Conservation (phyloP, 2,797 vertebrate species). For the Nannoperca australis region DNA sequence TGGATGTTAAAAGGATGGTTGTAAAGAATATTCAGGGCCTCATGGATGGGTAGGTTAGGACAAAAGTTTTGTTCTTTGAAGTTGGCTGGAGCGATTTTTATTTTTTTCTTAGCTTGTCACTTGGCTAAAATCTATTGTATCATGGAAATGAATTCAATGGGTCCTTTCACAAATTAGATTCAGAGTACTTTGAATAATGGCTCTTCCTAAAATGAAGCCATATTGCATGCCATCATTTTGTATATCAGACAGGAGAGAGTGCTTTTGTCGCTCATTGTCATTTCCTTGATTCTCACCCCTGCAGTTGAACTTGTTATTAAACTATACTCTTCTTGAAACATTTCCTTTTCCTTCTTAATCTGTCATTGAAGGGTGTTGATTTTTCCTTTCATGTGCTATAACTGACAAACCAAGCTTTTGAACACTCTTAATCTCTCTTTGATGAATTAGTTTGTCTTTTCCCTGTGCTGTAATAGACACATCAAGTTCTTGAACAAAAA, state of each 20-base stretch:
- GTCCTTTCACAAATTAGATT: constrained; percentile 54
- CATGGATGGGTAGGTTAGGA: constrained; percentile 40
- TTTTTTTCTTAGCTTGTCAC: constrained; percentile 33
- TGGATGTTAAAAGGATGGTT: constrained; percentile 73
- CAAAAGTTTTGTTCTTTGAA: constrained; percentile 55
- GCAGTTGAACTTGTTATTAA: constrained; percentile 73
- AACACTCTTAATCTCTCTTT: constrained; percentile 67
- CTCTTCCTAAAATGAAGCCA: constrained; percentile 51
- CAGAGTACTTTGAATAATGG: constrained; percentile 57
- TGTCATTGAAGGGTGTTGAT: constrained; percentile 70
- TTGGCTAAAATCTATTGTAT: constrained; percentile 45
- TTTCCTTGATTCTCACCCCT: constrained; percentile 60
- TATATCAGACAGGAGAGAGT: constrained; percentile 47
- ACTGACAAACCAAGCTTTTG: constrained; percentile 68
- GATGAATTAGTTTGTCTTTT: constrained; percentile 69
- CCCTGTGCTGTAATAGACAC: constrained; percentile 61
- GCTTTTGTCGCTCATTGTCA: constrained; percentile 64
- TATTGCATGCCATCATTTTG: constrained; percentile 52
- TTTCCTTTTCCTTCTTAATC: constrained; percentile 68
- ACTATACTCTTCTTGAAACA: constrained; percentile 56
- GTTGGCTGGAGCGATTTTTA: constrained; percentile 44
- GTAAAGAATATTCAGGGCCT: constrained; percentile 57
- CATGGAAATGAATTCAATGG: constrained; percentile 49
- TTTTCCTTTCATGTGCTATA: constrained; percentile 68
- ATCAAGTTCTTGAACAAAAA: constrained; percentile 69